Evolutionary conservation across 37 sponge, comb jelly and placozoan genomes (phyloP), one percentile per base, ranked within the genome.

Genomic region (Spongilla lacustris): DNA sequence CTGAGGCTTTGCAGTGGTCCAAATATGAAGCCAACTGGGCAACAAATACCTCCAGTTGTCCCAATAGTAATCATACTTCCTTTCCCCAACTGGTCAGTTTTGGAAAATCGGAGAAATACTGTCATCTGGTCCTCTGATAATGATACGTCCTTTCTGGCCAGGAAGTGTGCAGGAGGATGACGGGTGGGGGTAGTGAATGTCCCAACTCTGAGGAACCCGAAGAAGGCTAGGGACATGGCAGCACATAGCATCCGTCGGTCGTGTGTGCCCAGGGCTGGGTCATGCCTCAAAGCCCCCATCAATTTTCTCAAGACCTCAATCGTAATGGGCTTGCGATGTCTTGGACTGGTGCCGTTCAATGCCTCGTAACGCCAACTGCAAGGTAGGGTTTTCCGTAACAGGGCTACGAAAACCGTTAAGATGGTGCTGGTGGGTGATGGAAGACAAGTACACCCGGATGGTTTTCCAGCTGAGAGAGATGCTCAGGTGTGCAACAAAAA

Each of bases 381-480:
- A 72, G 17, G 10, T 22, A 12, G n/a, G 87, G 72, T 80, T 71
- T 31, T 28, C 77, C n/a, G 26, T 38, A 29, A 75, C 50, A 5
- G 81, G 87, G 49, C 49, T 67, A 22, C 24, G 29, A 32, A 69
- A 66, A 29, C 81, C 81, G 32, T 41, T 29, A 30, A 73, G 58
- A 68, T 48, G 81, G 34, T 86, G 87, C 48, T 25, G 28, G 31
- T 25, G 25, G 21, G 73, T 38, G 66, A 82, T 48, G 11, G 74
- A 81, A 22, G 87, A 69, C n/a, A 78, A 36, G 87, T 87, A 87
- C 23, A 81, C 81, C 25, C 33, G 68, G n/a, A 87, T 87, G 10
- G 81, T 76, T 21, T 27, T 70, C 31, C 24, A 66, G 19, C 82
- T 36, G 21, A 81, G 36, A 8, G 11, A 46, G 25, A n/a, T 50